phyloP scores from a whole-genome alignment of 2,113 vertebrate genomes.

The Ophiodon elongatus region DNA sequence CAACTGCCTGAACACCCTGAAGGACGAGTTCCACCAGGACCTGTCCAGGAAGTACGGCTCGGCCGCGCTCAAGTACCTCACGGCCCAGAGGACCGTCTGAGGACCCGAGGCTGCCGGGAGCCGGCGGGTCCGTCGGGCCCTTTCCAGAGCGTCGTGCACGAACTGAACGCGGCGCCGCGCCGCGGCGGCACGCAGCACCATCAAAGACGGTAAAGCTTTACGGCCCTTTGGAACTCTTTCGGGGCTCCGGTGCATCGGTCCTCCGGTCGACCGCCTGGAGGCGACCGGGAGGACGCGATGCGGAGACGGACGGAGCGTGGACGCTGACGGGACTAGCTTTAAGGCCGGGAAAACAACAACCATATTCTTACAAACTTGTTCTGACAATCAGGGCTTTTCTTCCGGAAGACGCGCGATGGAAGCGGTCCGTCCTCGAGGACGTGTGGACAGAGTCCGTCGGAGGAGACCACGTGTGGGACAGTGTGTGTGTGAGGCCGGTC shows the following conservation, averaged over 20 bases:
- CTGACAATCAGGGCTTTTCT: constrained; percentile 83
- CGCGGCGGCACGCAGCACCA: constrained; percentile 25
- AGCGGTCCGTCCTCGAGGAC: constrained; percentile 33
- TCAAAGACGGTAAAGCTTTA: constrained; percentile 55
- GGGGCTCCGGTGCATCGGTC: constrained; percentile 53
- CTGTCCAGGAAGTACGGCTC: constrained; percentile 93
- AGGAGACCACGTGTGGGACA: too few relatives aligned
- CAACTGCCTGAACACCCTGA: constrained; percentile 90
- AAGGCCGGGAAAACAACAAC: constrained; percentile 61
- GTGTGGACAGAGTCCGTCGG: not conserved
- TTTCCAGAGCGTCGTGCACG: not conserved
- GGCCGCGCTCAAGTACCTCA: constrained; percentile 96
- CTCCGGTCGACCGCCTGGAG: constrained; percentile 44
- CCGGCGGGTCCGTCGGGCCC: not conserved
- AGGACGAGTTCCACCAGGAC: constrained; percentile 98
- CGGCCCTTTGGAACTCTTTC: constrained; percentile 29
- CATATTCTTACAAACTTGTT: constrained; percentile 66
- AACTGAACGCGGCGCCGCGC: not conserved
- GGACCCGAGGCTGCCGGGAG: not conserved
- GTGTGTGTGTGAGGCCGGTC: too few relatives aligned
- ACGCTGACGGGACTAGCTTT: constrained; percentile 70
- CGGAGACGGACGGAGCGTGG: not conserved
- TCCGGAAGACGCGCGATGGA: constrained; percentile 34
- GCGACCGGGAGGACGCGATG: not conserved
- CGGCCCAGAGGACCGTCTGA: constrained; percentile 89